Evolutionary conservation across 2,888 invertebrate genomes (phyloP).

Genomic region (Scaeva pyrastri): DNA sequence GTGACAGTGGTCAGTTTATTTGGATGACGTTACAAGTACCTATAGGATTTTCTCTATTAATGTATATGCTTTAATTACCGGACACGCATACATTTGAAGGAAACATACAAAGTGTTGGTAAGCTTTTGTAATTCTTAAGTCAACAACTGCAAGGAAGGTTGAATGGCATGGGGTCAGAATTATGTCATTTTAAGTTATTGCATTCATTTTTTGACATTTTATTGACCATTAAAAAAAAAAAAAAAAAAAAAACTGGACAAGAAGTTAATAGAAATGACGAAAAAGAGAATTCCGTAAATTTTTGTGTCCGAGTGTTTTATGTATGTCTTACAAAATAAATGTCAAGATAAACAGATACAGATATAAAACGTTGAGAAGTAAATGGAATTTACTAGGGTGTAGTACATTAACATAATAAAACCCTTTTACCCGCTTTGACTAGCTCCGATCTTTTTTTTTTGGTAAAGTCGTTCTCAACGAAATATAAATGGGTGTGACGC

Average conservation of each 20-base stretch:
- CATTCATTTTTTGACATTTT: constrained; percentile 11
- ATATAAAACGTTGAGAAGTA: no score
- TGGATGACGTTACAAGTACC: constrained; percentile 25
- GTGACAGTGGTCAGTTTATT: constrained; percentile 61
- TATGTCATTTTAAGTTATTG: not conserved
- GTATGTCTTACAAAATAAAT: no score
- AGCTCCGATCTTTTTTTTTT: no score
- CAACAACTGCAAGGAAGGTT: constrained; percentile 18
- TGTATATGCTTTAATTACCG: constrained; percentile 41
- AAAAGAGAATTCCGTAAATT: not conserved
- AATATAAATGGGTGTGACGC: no score
- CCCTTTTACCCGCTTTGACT: no score
- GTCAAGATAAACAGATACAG: no score
- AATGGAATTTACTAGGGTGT: no score
- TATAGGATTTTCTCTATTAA: constrained; percentile 2
- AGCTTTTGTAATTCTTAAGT: constrained; percentile 51
- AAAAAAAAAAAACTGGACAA: not conserved
- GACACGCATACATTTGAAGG: not conserved
- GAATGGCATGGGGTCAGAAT: not conserved
- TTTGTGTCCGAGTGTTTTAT: no score
- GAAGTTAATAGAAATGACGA: not conserved
- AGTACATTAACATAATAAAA: no score
- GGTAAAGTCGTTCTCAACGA: no score
- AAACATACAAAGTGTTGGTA: constrained; percentile 39
- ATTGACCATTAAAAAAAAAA: not conserved